phyloP scores from a whole-genome alignment of 2,797 vertebrate species.

The Crocidura indochinensis region DNA sequence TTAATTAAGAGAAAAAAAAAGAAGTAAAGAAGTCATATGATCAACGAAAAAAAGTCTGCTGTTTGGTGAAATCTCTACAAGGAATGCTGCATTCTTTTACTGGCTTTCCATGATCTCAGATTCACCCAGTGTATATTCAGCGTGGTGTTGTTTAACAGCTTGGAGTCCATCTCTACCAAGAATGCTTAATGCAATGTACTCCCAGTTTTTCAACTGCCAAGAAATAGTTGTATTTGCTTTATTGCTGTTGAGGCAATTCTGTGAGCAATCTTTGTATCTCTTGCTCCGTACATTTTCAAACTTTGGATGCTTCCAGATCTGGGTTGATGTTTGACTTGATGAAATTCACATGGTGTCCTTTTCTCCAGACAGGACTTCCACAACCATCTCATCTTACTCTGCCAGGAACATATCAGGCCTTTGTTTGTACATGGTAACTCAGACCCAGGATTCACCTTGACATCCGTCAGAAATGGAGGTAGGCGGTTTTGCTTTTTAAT shows the following conservation, averaged over 20 bases:
- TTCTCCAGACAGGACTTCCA: background rate
- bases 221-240: conserved; percentile 35
- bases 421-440: background rate
- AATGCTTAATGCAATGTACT: conserved; percentile 44
- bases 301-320: background rate
- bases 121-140: conserved; percentile 14
- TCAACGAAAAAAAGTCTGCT: background rate
- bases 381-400: conserved; percentile 1
- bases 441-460: background rate
- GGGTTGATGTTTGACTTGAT: background rate
- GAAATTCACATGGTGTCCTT: conserved; percentile 33
- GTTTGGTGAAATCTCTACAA: conserved; percentile 13
- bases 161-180: conserved; percentile 59
- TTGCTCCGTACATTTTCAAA: background rate
- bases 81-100: background rate
- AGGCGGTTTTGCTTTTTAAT: background rate
- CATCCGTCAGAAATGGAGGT: background rate
- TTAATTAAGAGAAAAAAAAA: background rate
- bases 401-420: background rate
- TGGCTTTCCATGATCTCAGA: conserved; percentile 66
- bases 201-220: conserved; percentile 4
- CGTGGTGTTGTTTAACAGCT: conserved; percentile 54
- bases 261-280: background rate
- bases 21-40: background rate
- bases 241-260: conserved; percentile 25